phyloP scores from a whole-genome alignment of 2,797 vertebrate genomes.

The Lepilemur septentrionalis region DNA sequence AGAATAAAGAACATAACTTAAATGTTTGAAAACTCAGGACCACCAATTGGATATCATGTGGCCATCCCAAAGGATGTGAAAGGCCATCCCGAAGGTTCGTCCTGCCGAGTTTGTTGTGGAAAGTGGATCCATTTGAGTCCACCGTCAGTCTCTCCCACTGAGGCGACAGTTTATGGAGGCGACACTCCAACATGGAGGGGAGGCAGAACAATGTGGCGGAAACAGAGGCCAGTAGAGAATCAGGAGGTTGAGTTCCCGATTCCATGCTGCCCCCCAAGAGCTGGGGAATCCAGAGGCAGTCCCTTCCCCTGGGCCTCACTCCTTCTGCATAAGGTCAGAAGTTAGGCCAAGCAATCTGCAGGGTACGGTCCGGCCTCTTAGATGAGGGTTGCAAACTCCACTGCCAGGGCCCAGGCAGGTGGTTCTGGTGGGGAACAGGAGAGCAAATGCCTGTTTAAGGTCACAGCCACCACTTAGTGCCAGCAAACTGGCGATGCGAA shows the following conservation, averaged over 20 bases:
- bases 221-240: background rate
- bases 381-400: background rate
- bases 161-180: background rate
- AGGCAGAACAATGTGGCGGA: background rate
- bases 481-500: rapidly evolving
- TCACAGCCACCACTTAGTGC: rapidly evolving
- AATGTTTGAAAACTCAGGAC: slow-evolving; percentile 56
- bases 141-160: rapidly evolving
- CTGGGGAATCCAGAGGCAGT: background rate
- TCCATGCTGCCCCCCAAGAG: background rate
- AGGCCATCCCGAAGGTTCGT: background rate
- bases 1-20: slow-evolving; percentile 33
- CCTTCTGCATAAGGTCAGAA: background rate
- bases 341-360: background rate
- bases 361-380: background rate
- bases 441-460: background rate
- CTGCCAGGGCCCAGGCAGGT: background rate
- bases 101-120: background rate
- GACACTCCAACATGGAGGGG: no score
- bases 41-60: background rate
- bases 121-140: background rate
- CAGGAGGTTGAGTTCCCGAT: background rate
- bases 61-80: background rate
- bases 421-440: background rate
- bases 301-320: background rate